phyloP scores from a whole-genome alignment of 2,113 vertebrate species.

The Trematomus loennbergii region DNA sequence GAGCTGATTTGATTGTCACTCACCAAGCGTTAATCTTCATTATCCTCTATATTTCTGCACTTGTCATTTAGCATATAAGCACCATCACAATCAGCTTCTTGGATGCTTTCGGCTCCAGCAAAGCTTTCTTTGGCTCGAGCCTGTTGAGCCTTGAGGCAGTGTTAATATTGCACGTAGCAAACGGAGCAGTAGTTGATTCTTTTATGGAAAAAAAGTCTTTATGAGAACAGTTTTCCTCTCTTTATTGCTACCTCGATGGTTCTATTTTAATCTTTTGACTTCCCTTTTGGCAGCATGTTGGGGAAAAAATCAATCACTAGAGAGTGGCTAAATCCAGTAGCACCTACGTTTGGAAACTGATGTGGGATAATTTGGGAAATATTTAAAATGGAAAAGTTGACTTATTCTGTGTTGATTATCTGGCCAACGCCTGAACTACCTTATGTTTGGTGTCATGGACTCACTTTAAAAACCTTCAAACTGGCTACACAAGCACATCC shows the following conservation, averaged over 20 bases:
- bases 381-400: too few species aligned
- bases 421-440: too few species aligned
- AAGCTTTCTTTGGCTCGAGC: constrained; percentile 42
- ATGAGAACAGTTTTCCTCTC: constrained; percentile 28
- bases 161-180: constrained; percentile 64
- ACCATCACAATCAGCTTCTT: constrained; percentile 47
- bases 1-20: constrained; percentile 16
- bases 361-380: too few species aligned
- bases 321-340: too few species aligned
- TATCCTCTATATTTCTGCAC: constrained; percentile 6
- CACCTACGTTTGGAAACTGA: too few species aligned
- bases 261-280: constrained; percentile 28
- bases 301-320: too few species aligned
- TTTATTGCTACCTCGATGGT: constrained; percentile 23
- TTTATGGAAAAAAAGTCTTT: constrained; percentile 28
- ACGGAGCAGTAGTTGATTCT: constrained; percentile 31
- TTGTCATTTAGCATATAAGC: constrained; percentile 19
- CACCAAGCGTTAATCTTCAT: constrained; percentile 18
- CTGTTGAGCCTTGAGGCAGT: constrained; percentile 57
- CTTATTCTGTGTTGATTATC: too few species aligned
- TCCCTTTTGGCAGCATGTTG: not conserved
- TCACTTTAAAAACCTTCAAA: too few species aligned
- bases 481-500: too few species aligned
- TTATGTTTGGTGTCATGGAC: too few species aligned
- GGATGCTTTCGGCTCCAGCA: constrained; percentile 41